A percentile compares a stretch with the other conserved stretches of the same genome.
These are phyloP conservation scores for Trachelipus rathkii DNA, from an alignment of 1,140 invertebrate species.

Conservation along the genomic window DNA sequence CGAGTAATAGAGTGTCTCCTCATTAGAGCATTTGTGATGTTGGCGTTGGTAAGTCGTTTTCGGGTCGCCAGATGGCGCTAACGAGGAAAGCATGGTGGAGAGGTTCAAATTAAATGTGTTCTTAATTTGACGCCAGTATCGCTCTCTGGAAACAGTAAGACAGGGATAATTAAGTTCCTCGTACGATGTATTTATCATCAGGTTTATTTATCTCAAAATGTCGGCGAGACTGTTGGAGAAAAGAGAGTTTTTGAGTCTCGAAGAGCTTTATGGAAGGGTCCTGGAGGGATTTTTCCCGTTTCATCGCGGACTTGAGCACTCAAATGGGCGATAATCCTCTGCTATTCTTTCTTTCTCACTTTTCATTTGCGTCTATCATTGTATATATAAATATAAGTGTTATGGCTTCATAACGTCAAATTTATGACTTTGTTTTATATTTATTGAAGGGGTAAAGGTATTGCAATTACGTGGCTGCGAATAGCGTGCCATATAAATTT, in stretches of 20 bases:
- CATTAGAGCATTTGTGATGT: not conserved
- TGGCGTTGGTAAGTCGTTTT: not conserved
- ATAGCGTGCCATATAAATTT: too few relatives aligned
- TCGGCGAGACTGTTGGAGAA: not conserved
- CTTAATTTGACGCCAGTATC: not conserved
- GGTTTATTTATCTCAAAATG: slow-evolving; percentile 1
- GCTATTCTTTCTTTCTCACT: not conserved
- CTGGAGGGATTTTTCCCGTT: not conserved
- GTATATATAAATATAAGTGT: not conserved
- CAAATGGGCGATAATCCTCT: not conserved
- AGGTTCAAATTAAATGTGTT: not conserved
- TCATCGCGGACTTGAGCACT: not conserved
- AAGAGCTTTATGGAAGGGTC: not conserved
- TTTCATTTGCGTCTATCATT: not conserved
- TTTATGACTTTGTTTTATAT: not conserved
- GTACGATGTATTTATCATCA: not conserved
- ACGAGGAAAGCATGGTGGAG: not conserved
- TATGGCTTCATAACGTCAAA: not conserved
- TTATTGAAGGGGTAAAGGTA: too few relatives aligned
- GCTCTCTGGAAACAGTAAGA: slow-evolving; percentile 1
- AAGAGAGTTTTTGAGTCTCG: not conserved
- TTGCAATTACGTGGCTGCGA: too few relatives aligned
- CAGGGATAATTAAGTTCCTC: not conserved
- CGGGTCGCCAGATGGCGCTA: slow-evolving; percentile 1
- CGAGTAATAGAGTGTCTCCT: too few relatives aligned